phyloP scores from a whole-genome alignment of 2,113 vertebrate species.

The Illadopsis cleaveri region DNA sequence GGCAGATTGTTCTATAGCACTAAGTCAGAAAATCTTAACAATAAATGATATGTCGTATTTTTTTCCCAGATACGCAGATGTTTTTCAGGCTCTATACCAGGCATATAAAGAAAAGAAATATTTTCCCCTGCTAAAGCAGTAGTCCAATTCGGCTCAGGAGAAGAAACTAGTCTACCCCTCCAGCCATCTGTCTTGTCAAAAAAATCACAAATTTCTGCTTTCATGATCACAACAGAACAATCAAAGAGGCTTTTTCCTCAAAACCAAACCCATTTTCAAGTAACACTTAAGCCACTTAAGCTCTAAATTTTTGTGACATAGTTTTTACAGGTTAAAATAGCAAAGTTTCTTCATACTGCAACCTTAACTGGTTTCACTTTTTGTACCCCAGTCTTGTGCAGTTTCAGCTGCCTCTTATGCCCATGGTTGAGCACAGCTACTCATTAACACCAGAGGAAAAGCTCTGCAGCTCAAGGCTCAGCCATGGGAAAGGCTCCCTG shows the following conservation, averaged over 20 bases:
- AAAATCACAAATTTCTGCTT: neutral
- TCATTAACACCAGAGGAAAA: neutral
- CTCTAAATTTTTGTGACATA: neutral
- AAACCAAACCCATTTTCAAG: neutral
- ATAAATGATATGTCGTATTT: neutral
- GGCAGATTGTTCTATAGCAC: neutral
- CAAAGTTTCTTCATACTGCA: neutral
- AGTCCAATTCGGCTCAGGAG: neutral
- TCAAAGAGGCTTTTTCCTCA: neutral
- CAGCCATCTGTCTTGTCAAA: slow-evolving; percentile 18
- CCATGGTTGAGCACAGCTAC: neutral
- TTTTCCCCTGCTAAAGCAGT: neutral
- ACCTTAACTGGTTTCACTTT: neutral
- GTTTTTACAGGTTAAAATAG: neutral
- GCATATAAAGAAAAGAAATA: neutral
- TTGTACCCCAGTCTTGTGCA: neutral
- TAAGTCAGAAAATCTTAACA: neutral
- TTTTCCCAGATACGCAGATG: neutral
- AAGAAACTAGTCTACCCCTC: slow-evolving; percentile 6
- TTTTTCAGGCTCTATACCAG: neutral
- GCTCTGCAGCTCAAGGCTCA: neutral
- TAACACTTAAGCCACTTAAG: neutral
- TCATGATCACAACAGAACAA: neutral
- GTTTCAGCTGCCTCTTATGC: neutral
- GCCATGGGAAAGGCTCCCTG: neutral